phyloP scores from a whole-genome alignment of 2,888 invertebrate species.

The Nomada fabriciana region DNA sequence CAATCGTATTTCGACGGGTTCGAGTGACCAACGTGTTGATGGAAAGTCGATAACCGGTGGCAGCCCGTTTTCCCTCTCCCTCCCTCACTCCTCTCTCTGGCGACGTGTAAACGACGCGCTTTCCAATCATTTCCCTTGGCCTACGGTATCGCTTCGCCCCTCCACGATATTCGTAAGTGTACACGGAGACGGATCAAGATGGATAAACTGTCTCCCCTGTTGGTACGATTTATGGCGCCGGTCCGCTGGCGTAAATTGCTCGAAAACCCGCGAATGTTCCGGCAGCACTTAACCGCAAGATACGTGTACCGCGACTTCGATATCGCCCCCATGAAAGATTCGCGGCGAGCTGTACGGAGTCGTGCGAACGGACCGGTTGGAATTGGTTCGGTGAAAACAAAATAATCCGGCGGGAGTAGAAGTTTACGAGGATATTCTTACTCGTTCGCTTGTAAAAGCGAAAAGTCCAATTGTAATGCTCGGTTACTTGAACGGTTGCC shows the following conservation, averaged over 20 bases:
- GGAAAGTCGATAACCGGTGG: constrained; percentile 60
- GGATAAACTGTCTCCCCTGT: constrained; percentile 35
- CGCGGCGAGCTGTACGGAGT: no score
- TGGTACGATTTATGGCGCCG: constrained; percentile 32
- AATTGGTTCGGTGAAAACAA: neutral
- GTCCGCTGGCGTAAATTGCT: constrained; percentile 28
- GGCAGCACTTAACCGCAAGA: neutral
- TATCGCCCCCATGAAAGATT: no score
- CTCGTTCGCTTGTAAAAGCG: neutral
- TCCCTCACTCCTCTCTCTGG: constrained; percentile 25
- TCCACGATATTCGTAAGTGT: constrained; percentile 35
- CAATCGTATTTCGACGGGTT: constrained; percentile 60
- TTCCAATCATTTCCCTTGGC: constrained; percentile 56
- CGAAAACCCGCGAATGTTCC: constrained; percentile 27
- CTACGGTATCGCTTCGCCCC: constrained; percentile 22
- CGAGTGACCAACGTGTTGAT: constrained; percentile 60
- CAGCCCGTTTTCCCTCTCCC: constrained; percentile 18
- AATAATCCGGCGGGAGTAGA: neutral
- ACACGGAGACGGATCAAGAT: constrained; percentile 13
- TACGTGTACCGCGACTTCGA: no score
- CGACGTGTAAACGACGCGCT: constrained; percentile 50
- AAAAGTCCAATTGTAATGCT: neutral
- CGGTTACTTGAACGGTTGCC: constrained; percentile 15
- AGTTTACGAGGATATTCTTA: neutral
- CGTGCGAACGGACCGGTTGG: no score